Evolutionary conservation across 2,888 invertebrate species (phyloP), one percentile per base, ranked within the genome.

Genomic region (Ennomos erosarius): DNA sequence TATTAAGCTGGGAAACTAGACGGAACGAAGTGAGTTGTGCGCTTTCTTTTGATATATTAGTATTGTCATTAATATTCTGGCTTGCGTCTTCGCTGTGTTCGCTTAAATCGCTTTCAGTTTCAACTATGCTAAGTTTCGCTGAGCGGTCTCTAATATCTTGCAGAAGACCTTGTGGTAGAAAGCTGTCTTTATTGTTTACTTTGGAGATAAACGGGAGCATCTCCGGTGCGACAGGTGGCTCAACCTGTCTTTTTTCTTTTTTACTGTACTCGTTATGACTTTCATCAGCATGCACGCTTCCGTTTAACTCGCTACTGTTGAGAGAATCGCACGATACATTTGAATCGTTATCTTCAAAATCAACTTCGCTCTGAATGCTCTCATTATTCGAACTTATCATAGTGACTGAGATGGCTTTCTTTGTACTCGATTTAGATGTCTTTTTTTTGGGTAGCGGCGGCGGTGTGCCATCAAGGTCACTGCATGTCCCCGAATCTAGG

Each of bases 271-370:
- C 89, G 71, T 79, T 76, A 73, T 86, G 85, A 81, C 85, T 91
- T 86, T 93, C 93, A 72, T 93, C 92, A 60, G 88, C 82, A 71
- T 90, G 88, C 78, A 90, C 85, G 79, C 89, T 91, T 73, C 90
- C 90, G 75, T 93, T 93, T 73, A 95, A 82, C 79, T 96, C 95
- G 67, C 94, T 94, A 73, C 95, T 95, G 82, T 96, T 97, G 68
- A 97, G 85, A 36, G 97, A 97, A 82, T 97, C 97, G 84, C 96
- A 97, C 79, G 97, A 97, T 76, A 96, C 94, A 75, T 95, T 96
- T 65, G 95, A 96, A 76, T 96, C 95, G 85, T 95, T 95, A 82
- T 95, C 95, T 85, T 95, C 95, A 75, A 94, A 95, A 85, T 95
- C 95, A 52, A 94, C 92, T 76, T 95, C 81, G 88, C 94, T 95